Percentiles rank a stretch among this genome's conserved stretches.
phyloP scores from a whole-genome alignment of 2,797 vertebrate species.

The Scolopax bukidnonensis region DNA sequence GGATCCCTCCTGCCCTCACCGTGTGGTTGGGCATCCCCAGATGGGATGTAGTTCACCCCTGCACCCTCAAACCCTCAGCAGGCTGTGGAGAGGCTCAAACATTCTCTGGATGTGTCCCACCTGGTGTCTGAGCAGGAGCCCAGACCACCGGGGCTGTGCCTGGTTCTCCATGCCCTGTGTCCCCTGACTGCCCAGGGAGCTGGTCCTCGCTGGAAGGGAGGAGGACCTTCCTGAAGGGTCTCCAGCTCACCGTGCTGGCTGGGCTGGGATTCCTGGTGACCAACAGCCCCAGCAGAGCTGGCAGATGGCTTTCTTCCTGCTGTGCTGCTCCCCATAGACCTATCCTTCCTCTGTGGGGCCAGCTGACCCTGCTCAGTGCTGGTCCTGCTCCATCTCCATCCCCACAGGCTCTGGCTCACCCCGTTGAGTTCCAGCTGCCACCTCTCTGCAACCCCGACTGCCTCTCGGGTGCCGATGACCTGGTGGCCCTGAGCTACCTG shows the following conservation, averaged over 20 bases:
- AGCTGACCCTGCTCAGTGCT: fast-evolving
- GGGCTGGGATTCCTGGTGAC: neutral
- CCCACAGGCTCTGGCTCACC: slow-evolving; percentile 66
- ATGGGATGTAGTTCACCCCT: neutral
- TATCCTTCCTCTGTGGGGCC: neutral
- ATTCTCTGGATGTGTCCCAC: fast-evolving
- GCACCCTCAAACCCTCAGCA: neutral
- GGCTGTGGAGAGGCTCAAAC: neutral
- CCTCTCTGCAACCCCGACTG: slow-evolving; percentile 84
- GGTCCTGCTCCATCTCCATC: neutral
- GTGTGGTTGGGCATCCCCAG: fast-evolving
- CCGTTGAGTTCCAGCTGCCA: slow-evolving; percentile 71
- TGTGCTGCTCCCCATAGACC: neutral
- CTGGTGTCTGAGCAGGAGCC: neutral
- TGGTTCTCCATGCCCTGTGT: fast-evolving
- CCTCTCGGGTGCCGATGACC: slow-evolving; percentile 80
- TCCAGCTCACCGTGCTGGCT: neutral
- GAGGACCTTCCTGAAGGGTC: neutral
- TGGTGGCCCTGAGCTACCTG: slow-evolving; percentile 85
- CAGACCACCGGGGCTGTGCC: fast-evolving
- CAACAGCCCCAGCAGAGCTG: neutral
- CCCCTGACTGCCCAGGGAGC: neutral
- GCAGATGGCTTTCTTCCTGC: neutral
- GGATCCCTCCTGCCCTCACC: neutral
- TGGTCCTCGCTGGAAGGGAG: neutral